Conservation (phyloP, 2,797 vertebrate genomes). For the Sardinella longiceps region DNA sequence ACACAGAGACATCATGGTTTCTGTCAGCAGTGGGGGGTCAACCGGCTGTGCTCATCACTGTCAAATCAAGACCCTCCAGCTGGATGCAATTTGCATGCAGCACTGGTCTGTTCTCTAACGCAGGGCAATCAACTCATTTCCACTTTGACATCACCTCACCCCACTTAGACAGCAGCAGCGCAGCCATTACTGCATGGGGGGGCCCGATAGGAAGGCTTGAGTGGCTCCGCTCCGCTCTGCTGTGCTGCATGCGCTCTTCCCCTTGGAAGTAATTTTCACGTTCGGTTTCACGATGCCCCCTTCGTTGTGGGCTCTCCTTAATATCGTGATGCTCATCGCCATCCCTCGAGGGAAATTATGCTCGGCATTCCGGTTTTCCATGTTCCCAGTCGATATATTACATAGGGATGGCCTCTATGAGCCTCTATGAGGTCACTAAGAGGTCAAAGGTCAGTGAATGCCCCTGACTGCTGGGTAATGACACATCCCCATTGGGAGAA, state of each 20-base stretch:
- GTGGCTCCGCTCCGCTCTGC: not conserved
- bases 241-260: not conserved
- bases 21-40: slow-evolving; percentile 16
- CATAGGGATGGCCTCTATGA: not conserved
- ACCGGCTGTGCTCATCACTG: slow-evolving; percentile 29
- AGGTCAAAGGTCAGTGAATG: not conserved
- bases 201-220: not conserved
- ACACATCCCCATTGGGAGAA: too few relatives aligned
- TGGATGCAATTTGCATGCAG: slow-evolving; percentile 38
- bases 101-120: slow-evolving; percentile 15
- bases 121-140: slow-evolving; percentile 27
- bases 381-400: slow-evolving; percentile 17
- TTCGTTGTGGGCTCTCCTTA: not conserved
- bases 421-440: not conserved
- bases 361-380: not conserved
- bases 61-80: slow-evolving; percentile 42
- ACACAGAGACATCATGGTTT: not conserved
- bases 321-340: not conserved
- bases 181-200: slow-evolving; percentile 28
- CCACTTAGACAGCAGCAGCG: slow-evolving; percentile 22
- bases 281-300: not conserved
- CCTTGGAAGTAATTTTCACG: slow-evolving; percentile 26
- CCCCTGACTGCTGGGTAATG: not conserved
- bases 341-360: not conserved
- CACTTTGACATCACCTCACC: slow-evolving; percentile 35